These are phyloP conservation scores for Rotaria sp. DNA, from an alignment of 2,888 invertebrate species.

Conservation along the genomic window DNA sequence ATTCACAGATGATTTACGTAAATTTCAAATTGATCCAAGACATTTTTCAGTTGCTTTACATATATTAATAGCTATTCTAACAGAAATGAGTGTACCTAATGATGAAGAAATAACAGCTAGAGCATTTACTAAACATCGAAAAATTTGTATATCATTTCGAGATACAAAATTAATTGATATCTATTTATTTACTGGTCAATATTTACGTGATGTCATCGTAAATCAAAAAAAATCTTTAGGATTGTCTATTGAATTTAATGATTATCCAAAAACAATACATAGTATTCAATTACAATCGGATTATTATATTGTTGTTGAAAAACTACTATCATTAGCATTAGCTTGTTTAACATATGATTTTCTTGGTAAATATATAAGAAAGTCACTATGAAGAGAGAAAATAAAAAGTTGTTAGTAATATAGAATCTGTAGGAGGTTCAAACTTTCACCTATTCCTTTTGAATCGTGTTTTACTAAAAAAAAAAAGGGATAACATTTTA, in stretches of 20 bases:
- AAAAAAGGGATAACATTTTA: constrained; percentile 72
- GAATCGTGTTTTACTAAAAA: too few species aligned
- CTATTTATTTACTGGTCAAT: constrained; percentile 80
- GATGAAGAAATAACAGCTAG: constrained; percentile 53
- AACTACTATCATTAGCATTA: neutral
- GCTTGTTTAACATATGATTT: constrained; percentile 24
- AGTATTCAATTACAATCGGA: neutral
- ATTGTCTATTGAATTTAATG: neutral
- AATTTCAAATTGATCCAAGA: constrained; percentile 32
- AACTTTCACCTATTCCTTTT: too few species aligned
- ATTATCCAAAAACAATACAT: neutral
- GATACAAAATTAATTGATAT: constrained; percentile 91
- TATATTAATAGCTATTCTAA: constrained; percentile 44
- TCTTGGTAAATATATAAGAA: neutral
- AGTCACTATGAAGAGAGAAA: too few species aligned
- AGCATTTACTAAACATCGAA: constrained; percentile 86
- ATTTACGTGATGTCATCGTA: constrained; percentile 78
- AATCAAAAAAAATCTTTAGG: constrained; percentile 54
- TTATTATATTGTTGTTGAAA: constrained; percentile 16
- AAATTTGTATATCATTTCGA: constrained; percentile 88
- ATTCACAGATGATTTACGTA: constrained; percentile 34
- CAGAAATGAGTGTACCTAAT: constrained; percentile 67
- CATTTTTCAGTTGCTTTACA: neutral
- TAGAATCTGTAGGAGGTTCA: too few species aligned
- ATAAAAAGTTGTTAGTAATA: too few species aligned